Evolutionary conservation across 1,140 invertebrate genomes (phyloP).

Genomic region (Parapsyche elsis): DNA sequence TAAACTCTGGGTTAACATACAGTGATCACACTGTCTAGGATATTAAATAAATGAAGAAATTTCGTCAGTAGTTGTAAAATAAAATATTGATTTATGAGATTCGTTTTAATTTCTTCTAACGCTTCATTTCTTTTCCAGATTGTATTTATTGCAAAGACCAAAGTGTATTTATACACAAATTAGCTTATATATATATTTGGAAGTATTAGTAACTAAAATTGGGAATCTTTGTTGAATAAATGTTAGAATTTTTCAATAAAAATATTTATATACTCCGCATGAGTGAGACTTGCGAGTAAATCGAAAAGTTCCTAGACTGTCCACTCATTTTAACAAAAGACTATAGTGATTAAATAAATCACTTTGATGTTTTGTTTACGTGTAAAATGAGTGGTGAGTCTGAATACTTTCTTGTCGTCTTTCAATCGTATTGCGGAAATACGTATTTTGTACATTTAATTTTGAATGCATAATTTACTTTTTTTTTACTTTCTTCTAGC

Average conservation of each 20-base stretch:
- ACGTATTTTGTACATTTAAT: too few relatives aligned
- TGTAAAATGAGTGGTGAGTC: too few relatives aligned
- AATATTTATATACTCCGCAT: background rate
- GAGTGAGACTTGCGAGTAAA: background rate
- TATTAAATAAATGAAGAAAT: too few relatives aligned
- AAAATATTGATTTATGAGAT: background rate
- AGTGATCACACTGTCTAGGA: background rate
- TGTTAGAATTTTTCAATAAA: conserved; percentile 46
- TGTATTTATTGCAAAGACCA: conserved; percentile 53
- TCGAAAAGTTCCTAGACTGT: background rate
- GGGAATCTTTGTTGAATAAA: conserved; percentile 48
- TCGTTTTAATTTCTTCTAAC: background rate
- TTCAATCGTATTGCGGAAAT: too few relatives aligned
- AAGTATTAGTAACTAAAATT: conserved; percentile 34
- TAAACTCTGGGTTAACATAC: background rate
- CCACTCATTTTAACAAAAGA: too few relatives aligned
- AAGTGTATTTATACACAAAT: conserved; percentile 54
- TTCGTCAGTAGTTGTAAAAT: too few relatives aligned
- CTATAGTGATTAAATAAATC: too few relatives aligned
- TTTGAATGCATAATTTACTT: too few relatives aligned
- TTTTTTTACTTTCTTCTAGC: too few relatives aligned
- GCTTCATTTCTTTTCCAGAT: conserved; percentile 14
- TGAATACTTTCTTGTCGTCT: too few relatives aligned
- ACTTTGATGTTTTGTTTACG: background rate
- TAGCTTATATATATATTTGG: conserved; percentile 46